Conservation (phyloP, 2,797 vertebrate species). For the Rhyacichthys aspro region DNA sequence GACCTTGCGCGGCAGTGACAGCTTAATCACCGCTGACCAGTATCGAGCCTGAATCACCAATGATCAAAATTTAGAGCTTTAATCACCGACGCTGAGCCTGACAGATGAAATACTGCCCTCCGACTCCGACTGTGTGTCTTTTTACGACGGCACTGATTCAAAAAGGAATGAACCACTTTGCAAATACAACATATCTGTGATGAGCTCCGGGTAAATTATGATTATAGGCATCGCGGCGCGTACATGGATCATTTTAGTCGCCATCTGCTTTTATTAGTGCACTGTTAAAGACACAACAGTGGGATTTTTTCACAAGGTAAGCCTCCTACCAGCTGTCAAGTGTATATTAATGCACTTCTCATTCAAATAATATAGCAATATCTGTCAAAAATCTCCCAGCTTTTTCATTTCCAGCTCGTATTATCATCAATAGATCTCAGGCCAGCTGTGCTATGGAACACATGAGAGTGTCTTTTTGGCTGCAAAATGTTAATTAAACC, state of each 20-base stretch:
- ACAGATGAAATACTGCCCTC: slow-evolving; percentile 59
- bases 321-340: slow-evolving; percentile 20
- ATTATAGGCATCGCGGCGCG: slow-evolving; percentile 35
- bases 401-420: slow-evolving; percentile 24
- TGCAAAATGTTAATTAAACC: slow-evolving; percentile 66
- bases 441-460: slow-evolving; percentile 37
- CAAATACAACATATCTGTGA: slow-evolving; percentile 67
- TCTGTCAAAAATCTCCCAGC: slow-evolving; percentile 12
- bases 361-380: slow-evolving; percentile 35
- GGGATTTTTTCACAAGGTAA: background rate
- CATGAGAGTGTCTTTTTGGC: slow-evolving; percentile 38
- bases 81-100: slow-evolving; percentile 51
- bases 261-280: slow-evolving; percentile 56
- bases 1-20: slow-evolving; percentile 53
- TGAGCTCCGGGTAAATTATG: slow-evolving; percentile 55
- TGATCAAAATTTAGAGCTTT: slow-evolving; percentile 69
- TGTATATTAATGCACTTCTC: slow-evolving; percentile 13
- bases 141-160: slow-evolving; percentile 68
- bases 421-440: slow-evolving; percentile 33
- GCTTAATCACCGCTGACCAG: slow-evolving; percentile 62
- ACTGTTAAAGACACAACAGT: slow-evolving; percentile 28
- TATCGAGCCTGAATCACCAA: slow-evolving; percentile 48
- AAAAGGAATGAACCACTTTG: slow-evolving; percentile 67
- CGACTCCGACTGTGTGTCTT: slow-evolving; percentile 48
- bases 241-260: slow-evolving; percentile 54